phyloP scores from a whole-genome alignment of 1,140 invertebrate species.

The Nasonia giraulti region DNA sequence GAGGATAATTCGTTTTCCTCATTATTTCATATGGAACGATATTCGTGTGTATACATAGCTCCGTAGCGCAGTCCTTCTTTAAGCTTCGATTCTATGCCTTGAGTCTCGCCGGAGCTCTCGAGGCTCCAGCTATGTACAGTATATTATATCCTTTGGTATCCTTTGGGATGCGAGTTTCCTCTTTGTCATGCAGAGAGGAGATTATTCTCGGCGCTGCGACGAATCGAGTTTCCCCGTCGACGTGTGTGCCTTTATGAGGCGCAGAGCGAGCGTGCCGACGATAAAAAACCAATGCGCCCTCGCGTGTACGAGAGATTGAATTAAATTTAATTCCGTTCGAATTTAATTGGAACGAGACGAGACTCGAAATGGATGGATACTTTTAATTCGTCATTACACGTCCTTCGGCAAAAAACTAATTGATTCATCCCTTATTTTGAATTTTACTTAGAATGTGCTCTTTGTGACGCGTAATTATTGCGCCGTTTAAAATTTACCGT shows the following conservation, averaged over 20 bases:
- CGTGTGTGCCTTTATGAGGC: background rate
- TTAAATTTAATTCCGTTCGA: no score
- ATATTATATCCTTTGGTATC: conserved; percentile 4
- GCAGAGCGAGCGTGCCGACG: background rate
- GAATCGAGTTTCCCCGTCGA: background rate
- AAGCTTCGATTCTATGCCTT: background rate
- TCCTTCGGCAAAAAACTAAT: no score
- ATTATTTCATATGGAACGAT: conserved; percentile 6
- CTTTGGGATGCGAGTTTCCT: conserved; percentile 7
- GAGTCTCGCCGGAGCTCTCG: no score
- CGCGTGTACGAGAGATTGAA: no score
- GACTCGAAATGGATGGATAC: no score
- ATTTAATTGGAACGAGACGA: no score
- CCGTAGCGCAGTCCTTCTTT: background rate
- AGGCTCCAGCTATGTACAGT: background rate
- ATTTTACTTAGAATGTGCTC: no score
- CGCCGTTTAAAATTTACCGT: no score
- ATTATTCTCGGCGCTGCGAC: background rate
- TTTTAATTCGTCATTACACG: no score
- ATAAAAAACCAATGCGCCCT: background rate
- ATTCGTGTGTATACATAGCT: background rate
- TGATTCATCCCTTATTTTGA: no score
- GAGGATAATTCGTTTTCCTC: conserved; percentile 39
- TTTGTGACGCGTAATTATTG: no score
- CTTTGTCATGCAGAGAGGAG: background rate